Conservation (phyloP, 2,113 vertebrate genomes). For the Ageneiosus marmoratus region DNA sequence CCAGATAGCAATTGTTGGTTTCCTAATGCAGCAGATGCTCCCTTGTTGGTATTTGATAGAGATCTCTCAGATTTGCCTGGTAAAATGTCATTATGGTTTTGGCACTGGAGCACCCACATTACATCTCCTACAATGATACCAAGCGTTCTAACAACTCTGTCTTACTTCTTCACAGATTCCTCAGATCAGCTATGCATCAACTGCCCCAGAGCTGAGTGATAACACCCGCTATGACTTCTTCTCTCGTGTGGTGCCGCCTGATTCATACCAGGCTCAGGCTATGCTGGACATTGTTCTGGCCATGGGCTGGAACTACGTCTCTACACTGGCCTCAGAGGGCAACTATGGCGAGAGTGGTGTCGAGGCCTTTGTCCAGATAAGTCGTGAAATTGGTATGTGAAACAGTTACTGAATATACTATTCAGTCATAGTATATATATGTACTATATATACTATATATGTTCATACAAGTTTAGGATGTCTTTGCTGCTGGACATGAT, state of each 20-base stretch:
- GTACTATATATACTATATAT: too few relatives aligned
- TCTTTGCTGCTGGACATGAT: not conserved
- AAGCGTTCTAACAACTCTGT: not conserved
- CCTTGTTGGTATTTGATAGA: not conserved
- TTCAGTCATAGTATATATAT: too few relatives aligned
- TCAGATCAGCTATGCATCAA: conserved; percentile 92
- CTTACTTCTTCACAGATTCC: conserved; percentile 78
- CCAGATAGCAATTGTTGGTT: not conserved
- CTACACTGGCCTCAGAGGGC: conserved; percentile 77
- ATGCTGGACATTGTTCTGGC: conserved; percentile 81
- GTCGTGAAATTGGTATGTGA: conserved; percentile 71
- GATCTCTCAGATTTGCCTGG: not conserved
- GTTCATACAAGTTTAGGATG: not conserved
- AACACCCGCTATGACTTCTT: conserved; percentile 87
- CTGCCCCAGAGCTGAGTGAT: conserved; percentile 85
- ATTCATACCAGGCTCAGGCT: conserved; percentile 81
- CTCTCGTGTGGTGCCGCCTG: conserved; percentile 82
- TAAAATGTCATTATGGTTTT: not conserved
- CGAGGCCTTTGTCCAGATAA: conserved; percentile 78
- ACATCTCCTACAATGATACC: not conserved
- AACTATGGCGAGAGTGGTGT: conserved; percentile 80
- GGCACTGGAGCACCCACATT: not conserved
- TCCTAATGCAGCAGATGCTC: not conserved
- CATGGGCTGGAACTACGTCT: conserved; percentile 80
- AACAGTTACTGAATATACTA: not conserved